Percentiles rank a stretch among this genome's conserved stretches.
These are phyloP conservation scores for Cephonodes hylas DNA, from an alignment of 2,888 invertebrate species.

Conservation along the genomic window DNA sequence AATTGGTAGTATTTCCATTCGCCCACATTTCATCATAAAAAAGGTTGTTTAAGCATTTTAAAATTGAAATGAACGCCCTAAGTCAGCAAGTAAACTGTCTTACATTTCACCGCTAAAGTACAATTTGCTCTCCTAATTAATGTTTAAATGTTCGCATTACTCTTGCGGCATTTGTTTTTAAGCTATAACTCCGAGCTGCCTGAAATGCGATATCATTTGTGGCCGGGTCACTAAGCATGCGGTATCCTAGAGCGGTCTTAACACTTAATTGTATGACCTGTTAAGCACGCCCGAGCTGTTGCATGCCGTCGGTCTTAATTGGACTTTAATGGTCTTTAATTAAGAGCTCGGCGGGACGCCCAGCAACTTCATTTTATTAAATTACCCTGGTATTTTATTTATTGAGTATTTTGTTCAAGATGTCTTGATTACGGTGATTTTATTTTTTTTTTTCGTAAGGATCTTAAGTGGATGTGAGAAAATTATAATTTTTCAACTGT, in stretches of 20 bases:
- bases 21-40: too few species aligned
- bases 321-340: constrained; percentile 7
- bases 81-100: background rate
- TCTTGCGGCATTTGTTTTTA: background rate
- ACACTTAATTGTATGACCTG: constrained; percentile 3
- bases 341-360: background rate
- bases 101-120: background rate
- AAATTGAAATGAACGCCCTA: background rate
- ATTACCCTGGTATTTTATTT: background rate
- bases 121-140: background rate
- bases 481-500: too few species aligned
- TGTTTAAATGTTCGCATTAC: background rate
- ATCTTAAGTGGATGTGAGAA: background rate
- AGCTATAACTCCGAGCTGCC: background rate
- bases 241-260: background rate
- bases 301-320: background rate
- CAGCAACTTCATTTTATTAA: background rate
- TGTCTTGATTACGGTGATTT: background rate
- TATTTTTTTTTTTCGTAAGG: background rate
- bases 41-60: background rate
- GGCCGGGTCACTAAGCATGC: background rate
- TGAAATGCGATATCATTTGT: constrained; percentile 4
- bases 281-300: background rate
- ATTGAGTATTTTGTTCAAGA: background rate
- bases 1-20: too few species aligned